Conservation (phyloP, 1,140 invertebrate species). For the Heliconius himera region DNA sequence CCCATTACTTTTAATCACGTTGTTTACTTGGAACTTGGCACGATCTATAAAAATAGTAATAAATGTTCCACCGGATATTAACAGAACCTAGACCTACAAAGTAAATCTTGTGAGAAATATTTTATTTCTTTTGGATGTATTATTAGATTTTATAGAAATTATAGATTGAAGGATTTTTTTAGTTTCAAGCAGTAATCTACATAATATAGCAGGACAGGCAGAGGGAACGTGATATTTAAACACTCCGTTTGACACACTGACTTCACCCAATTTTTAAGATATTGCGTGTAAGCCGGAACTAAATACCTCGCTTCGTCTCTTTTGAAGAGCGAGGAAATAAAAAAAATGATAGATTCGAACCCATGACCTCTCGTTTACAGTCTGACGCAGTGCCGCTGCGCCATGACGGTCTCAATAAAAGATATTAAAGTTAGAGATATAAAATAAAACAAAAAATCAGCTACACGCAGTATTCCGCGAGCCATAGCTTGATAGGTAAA, state of each 20-base stretch:
- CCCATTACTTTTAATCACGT: slow-evolving; percentile 10
- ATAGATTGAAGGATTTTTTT: not conserved
- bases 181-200: not conserved
- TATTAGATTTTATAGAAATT: not conserved
- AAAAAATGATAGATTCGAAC: not conserved
- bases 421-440: too few relatives aligned
- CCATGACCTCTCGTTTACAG: not conserved
- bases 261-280: not conserved
- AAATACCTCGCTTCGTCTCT: not conserved
- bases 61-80: not conserved
- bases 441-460: too few relatives aligned
- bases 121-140: not conserved
- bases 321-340: not conserved
- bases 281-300: not conserved
- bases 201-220: too few relatives aligned
- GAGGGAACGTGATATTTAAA: not conserved
- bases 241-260: not conserved
- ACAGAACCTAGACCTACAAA: slow-evolving; percentile 3
- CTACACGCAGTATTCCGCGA: too few relatives aligned
- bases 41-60: slow-evolving; percentile 12
- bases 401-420: too few relatives aligned
- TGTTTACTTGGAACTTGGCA: slow-evolving; percentile 12
- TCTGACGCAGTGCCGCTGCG: not conserved
- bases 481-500: too few relatives aligned
- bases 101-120: not conserved